A percentile compares a stretch with the other conserved stretches of the same genome.
phyloP scores from a whole-genome alignment of 2,113 vertebrate species.

The Bos javanicus region DNA sequence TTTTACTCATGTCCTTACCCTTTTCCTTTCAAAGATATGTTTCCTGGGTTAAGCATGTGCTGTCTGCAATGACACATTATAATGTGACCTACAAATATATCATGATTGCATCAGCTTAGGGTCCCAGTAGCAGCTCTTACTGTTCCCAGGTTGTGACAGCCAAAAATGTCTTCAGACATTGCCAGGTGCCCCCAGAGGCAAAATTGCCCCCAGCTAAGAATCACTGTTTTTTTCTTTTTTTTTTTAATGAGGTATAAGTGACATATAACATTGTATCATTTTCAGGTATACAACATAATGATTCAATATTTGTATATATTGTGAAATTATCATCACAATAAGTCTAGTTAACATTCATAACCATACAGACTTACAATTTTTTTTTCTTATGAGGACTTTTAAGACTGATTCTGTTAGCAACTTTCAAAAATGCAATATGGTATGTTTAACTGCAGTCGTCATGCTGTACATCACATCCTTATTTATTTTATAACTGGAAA shows the following conservation, averaged over 20 bases:
- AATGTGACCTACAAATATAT: neutral
- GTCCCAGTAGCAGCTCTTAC: neutral
- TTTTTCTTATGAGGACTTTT: neutral
- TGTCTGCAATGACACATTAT: neutral
- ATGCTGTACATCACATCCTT: neutral
- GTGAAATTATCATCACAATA: neutral
- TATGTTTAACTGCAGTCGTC: neutral
- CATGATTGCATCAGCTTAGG: neutral
- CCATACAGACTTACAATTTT: neutral
- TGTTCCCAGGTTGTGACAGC: neutral
- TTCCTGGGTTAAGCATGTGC: neutral
- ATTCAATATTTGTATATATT: neutral
- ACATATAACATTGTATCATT: neutral
- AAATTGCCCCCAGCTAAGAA: neutral
- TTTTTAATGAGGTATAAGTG: neutral
- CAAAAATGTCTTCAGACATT: neutral
- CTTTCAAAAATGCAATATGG: neutral
- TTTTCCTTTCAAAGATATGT: neutral
- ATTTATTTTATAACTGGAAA: neutral
- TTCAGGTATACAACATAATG: neutral
- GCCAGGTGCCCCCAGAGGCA: neutral
- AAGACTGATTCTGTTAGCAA: neutral
- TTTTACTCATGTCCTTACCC: neutral
- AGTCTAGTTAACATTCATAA: neutral
- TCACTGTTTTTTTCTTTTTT: neutral